These are phyloP conservation scores for Ptyas mucosa DNA, from an alignment of 2,113 vertebrate species.

Conservation along the genomic window DNA sequence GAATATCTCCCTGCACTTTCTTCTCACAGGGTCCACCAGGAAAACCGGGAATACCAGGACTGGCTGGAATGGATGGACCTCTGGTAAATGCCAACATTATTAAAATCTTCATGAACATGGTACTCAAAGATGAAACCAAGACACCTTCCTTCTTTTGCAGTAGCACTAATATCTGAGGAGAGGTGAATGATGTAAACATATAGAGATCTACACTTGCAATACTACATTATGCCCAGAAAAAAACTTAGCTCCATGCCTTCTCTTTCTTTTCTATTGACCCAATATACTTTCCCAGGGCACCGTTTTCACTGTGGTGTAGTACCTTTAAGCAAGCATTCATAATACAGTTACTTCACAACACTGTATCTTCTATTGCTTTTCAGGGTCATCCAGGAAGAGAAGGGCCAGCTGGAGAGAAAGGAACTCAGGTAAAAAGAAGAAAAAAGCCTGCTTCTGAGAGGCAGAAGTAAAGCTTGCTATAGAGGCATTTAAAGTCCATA, in stretches of 20 bases:
- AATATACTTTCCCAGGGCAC: not conserved
- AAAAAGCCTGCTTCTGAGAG: not conserved
- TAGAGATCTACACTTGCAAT: not conserved
- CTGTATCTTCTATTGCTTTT: not conserved
- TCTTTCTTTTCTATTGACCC: not conserved
- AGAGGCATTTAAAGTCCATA: not conserved
- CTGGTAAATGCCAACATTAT: slow-evolving; percentile 69
- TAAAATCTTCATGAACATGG: not conserved
- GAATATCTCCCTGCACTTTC: not conserved
- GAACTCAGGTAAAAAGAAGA: slow-evolving; percentile 73
- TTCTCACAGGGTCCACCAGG: slow-evolving; percentile 79
- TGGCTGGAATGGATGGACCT: slow-evolving; percentile 83
- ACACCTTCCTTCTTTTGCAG: not conserved
- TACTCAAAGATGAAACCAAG: not conserved
- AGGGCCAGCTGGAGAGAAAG: slow-evolving; percentile 87
- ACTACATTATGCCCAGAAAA: not conserved
- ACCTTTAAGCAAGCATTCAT: not conserved
- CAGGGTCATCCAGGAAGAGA: slow-evolving; percentile 93
- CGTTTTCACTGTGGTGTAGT: not conserved
- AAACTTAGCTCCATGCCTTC: not conserved
- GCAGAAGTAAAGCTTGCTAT: not conserved
- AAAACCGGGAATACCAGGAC: slow-evolving; percentile 79
- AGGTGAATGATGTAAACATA: not conserved
- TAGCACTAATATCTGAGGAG: not conserved
- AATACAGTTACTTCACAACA: not conserved